Conservation (phyloP, 2,113 vertebrate genomes). For the Atrichornis clamosus region DNA sequence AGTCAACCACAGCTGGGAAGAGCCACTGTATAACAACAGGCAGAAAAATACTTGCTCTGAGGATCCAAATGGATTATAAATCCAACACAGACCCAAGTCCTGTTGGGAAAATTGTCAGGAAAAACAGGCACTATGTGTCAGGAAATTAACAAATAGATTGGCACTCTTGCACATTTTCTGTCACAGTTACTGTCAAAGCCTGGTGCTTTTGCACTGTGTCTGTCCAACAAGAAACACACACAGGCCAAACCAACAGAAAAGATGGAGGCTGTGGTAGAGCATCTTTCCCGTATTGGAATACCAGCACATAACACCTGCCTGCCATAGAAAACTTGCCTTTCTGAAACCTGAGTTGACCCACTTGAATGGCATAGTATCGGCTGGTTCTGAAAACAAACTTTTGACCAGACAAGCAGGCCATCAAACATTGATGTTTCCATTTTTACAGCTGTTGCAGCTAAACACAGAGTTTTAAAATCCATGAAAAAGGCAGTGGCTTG, state of each 20-base stretch:
- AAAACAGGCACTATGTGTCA: neutral
- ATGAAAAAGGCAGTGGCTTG: neutral
- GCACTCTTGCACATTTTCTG: neutral
- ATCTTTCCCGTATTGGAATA: neutral
- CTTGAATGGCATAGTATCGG: neutral
- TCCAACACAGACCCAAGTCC: neutral
- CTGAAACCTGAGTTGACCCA: neutral
- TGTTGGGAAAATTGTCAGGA: neutral
- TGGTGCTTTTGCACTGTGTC: neutral
- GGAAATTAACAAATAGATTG: neutral
- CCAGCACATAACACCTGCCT: accelerated
- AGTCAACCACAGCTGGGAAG: neutral
- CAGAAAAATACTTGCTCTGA: neutral
- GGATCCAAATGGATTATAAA: neutral
- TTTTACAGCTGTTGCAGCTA: neutral
- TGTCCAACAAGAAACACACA: neutral
- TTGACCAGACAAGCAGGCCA: neutral
- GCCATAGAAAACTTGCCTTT: neutral
- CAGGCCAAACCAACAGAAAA: neutral
- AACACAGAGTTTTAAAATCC: neutral
- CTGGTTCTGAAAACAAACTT: neutral
- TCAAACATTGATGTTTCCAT: neutral
- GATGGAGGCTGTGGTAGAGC: neutral
- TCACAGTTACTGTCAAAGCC: neutral
- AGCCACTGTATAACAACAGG: neutral